Base-by-base conservation (phyloP, 2,797 vertebrate genomes). In the Sebastes nivosus region DNA sequence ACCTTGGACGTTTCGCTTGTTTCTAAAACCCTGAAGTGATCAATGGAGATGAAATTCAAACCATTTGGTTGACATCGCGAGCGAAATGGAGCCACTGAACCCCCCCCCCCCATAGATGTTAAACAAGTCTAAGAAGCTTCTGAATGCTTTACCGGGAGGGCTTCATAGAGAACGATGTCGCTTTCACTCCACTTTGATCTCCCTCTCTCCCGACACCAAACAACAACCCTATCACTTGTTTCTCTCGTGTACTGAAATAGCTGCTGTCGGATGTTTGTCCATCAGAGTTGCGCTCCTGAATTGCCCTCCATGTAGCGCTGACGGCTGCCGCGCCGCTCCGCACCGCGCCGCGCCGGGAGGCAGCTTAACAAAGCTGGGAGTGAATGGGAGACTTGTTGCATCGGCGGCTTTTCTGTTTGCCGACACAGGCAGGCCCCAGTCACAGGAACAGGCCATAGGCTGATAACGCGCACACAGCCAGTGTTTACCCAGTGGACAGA, bases 331-430 rank as follows among this genome's bases (percentile, higher is more conserved):
- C 34, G 34, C 32, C 32, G 32, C 32, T 34, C 32, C 9, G 10
- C 32, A 34, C 32, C 32, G 32, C 32, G 79, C 74, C 11, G 34
- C 34, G 34, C 34, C 34, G 34, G 75, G 50, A 90, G 82, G 85
- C 84, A 80, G 88, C 85, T 88, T 79, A 96, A 96, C 96, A 96
- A 96, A 97, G 96, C 96, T 95, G 87, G 75, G 93, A 96, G 97
- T 95, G 95, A 96, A 92, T 81, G 90, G 83, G 80, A 87, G 96
- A 97, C 96, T 96, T 97, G 96, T 96, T 97, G 96, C 96, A 94
- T 95, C 96, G 94, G 91, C 93, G 91, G 96, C 78, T 88, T 27
- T 87, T 90, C 75, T 79, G 89, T 71, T 88, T 52, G 67, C 75
- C 75, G 58, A 9, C 77, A 57, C 82, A 73, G 85, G 59, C 88